Percentiles rank a stretch among this genome's conserved stretches.
Conservation (phyloP, 2,888 invertebrate species). For the Exocentrus adspersus region DNA sequence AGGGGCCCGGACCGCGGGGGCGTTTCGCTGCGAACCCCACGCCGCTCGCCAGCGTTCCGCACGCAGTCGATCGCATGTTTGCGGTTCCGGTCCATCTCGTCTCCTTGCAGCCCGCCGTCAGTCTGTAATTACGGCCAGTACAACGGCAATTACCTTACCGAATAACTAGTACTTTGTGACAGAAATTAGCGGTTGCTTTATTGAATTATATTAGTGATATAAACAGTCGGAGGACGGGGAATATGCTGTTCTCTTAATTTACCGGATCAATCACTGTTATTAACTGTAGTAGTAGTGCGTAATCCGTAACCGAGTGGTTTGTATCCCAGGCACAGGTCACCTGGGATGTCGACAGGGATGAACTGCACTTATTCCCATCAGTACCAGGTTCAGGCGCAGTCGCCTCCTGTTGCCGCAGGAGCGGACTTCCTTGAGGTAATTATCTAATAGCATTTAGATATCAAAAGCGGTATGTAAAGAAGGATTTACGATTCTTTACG, state of each 20-base stretch:
- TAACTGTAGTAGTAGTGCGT: constrained; percentile 13
- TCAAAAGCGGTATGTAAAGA: too few species aligned
- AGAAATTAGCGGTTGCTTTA: constrained; percentile 55
- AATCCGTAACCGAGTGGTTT: constrained; percentile 26
- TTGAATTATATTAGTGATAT: constrained; percentile 53
- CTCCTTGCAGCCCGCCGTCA: constrained; percentile 28
- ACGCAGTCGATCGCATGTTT: constrained; percentile 36
- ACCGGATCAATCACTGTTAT: constrained; percentile 15
- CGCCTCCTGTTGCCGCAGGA: constrained; percentile 59
- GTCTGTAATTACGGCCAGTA: constrained; percentile 52
- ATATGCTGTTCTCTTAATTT: constrained; percentile 24
- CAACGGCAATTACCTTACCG: constrained; percentile 53
- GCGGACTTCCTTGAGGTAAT: constrained; percentile 62
- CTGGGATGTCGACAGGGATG: constrained; percentile 47
- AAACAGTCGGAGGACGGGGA: constrained; percentile 41
- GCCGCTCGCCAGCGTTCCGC: constrained; percentile 29
- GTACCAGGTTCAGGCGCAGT: constrained; percentile 60
- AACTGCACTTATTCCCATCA: constrained; percentile 62
- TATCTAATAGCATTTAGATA: too few species aligned
- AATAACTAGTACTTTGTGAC: constrained; percentile 55
- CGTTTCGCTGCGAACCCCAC: constrained; percentile 47
- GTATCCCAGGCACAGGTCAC: neutral
- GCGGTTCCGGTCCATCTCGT: constrained; percentile 53
- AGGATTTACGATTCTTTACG: neutral
- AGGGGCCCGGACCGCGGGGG: constrained; percentile 49